Evolutionary conservation across 2,797 vertebrate genomes (phyloP).

Genomic region (Protonibea diacanthus): DNA sequence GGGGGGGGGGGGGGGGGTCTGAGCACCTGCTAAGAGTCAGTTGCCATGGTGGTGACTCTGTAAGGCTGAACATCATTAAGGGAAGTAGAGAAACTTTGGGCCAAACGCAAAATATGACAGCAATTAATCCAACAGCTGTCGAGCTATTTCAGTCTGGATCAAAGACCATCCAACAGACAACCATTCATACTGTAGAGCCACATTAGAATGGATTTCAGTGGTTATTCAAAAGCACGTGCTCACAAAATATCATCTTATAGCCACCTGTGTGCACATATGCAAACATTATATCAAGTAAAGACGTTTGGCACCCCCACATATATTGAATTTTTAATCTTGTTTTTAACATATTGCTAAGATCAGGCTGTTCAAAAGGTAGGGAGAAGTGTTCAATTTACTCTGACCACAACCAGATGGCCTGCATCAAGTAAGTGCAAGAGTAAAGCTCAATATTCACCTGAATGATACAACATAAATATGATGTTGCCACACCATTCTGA

Average conservation of each 20-base stretch:
- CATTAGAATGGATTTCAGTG: not conserved
- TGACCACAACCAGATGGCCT: constrained; percentile 15
- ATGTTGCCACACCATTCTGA: constrained; percentile 2
- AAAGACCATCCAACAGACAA: not conserved
- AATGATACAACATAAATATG: constrained; percentile 2
- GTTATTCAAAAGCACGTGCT: not conserved
- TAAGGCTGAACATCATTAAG: too few species aligned
- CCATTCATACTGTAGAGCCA: too few species aligned
- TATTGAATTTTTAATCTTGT: not conserved
- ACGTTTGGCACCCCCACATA: not conserved
- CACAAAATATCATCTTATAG: not conserved
- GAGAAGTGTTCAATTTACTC: constrained; percentile 2
- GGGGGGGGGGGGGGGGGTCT: too few species aligned
- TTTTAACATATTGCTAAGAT: not conserved
- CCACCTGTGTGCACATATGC: not conserved
- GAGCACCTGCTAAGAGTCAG: too few species aligned
- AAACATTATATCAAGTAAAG: not conserved
- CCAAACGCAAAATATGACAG: not conserved
- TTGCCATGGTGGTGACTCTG: too few species aligned
- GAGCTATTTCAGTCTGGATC: too few species aligned
- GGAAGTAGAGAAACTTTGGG: too few species aligned
- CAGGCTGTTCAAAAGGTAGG: not conserved
- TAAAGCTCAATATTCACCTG: not conserved
- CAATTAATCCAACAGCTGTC: not conserved
- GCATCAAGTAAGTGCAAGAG: not conserved